A percentile compares a stretch with the other conserved stretches of the same genome.
phyloP scores from a whole-genome alignment of 1,140 invertebrate species.

The Atta cephalotes region DNA sequence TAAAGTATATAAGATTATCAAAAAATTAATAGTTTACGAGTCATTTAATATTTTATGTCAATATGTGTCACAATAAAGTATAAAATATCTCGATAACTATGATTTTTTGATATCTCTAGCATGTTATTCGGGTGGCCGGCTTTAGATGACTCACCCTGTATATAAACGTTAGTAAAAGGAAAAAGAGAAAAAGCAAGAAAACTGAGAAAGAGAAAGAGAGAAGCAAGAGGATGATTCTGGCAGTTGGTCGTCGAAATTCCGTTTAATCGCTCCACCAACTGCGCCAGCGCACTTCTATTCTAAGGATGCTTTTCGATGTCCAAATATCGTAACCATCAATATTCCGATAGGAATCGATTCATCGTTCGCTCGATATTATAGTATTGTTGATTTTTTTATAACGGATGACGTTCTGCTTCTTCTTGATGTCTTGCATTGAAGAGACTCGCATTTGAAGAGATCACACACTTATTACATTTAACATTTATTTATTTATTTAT shows the following conservation, averaged over 20 bases:
- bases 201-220: background rate
- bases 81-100: no score
- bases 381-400: slow-evolving; percentile 19
- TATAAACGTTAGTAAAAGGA: slow-evolving; percentile 3
- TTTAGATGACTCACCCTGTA: background rate
- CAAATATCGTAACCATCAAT: slow-evolving; percentile 35
- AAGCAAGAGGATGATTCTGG: slow-evolving; percentile 51
- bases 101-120: no score
- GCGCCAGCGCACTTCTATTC: slow-evolving; percentile 28
- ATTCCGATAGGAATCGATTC: slow-evolving; percentile 48
- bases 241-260: slow-evolving; percentile 64
- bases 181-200: slow-evolving; percentile 15
- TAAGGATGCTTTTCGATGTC: slow-evolving; percentile 38
- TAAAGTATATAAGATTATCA: no score
- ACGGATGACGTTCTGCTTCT: background rate
- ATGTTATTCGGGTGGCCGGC: no score
- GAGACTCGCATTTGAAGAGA: background rate
- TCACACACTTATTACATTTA: background rate
- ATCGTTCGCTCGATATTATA: slow-evolving; percentile 26
- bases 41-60: no score
- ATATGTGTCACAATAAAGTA: no score
- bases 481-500: background rate
- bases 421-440: background rate
- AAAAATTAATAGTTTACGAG: no score
- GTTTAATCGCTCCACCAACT: slow-evolving; percentile 68